A percentile compares a stretch with the other conserved stretches of the same genome.
Conservation (phyloP, 2,113 vertebrate genomes). For the Chaetodon trifascialis region DNA sequence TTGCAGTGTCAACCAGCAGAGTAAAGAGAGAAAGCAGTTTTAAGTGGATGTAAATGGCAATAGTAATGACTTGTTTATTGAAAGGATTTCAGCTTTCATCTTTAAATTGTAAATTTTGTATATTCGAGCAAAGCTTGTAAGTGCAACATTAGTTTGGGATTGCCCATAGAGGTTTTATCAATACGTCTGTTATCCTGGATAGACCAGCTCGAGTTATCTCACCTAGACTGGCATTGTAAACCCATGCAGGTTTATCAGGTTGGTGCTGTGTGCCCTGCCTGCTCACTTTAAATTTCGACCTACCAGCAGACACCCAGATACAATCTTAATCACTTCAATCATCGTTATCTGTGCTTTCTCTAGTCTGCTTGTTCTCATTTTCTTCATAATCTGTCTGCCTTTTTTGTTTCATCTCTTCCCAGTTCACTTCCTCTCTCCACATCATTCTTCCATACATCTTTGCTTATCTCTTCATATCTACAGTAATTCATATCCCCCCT, state of each 20-base stretch:
- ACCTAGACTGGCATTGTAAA: neutral
- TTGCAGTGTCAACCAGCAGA: neutral
- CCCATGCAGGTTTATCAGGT: neutral
- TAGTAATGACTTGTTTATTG: neutral
- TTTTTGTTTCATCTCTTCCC: conserved; percentile 15
- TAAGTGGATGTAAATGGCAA: no score
- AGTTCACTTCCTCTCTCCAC: conserved; percentile 11
- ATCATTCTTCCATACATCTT: neutral
- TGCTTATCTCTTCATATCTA: neutral
- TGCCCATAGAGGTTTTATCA: neutral
- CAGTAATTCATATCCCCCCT: neutral
- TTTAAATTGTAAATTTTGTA: neutral
- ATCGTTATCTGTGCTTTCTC: conserved; percentile 15
- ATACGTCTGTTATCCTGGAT: neutral
- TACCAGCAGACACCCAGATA: neutral
- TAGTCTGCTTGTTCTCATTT: conserved; percentile 27
- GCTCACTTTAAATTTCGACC: neutral
- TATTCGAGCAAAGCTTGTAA: neutral
- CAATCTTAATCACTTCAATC: neutral
- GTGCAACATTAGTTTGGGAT: neutral
- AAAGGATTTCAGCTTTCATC: neutral
- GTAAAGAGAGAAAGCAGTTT: neutral
- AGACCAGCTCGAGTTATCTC: neutral
- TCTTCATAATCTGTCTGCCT: neutral
- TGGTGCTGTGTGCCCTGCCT: neutral